phyloP scores from a whole-genome alignment of 2,888 invertebrate species.

The Coremacera marginata region DNA sequence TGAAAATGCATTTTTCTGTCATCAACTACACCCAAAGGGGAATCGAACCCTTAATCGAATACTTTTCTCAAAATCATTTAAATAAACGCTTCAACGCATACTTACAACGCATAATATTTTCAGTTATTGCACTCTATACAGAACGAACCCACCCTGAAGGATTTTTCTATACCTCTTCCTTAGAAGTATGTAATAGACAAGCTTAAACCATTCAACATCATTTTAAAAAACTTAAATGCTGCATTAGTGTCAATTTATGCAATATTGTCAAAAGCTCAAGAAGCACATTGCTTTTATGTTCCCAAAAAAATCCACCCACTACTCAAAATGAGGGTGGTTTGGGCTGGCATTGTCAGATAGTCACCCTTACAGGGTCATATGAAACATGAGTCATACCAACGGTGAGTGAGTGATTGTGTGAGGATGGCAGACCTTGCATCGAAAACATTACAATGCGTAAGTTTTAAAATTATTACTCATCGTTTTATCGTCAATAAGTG shows the following conservation, averaged over 20 bases:
- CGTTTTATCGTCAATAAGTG: background rate
- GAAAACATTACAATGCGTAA: constrained; percentile 7
- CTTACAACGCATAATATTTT: background rate
- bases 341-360: background rate
- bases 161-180: background rate
- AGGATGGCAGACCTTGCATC: background rate
- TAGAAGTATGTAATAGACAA: background rate
- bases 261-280: background rate
- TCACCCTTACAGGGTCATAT: constrained; percentile 1
- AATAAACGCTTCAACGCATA: background rate
- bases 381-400: constrained; percentile 16
- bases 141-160: background rate
- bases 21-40: no score
- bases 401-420: background rate
- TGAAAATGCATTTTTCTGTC: no score
- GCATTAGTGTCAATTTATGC: constrained; percentile 20
- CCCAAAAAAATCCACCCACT: no score
- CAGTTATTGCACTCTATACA: background rate
- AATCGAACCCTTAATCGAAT: no score
- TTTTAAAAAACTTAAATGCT: background rate
- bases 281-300: background rate
- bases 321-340: background rate
- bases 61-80: background rate
- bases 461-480: constrained; percentile 23
- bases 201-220: background rate